These are phyloP conservation scores for Hoplias malabaricus DNA, from an alignment of 2,113 vertebrate genomes.

Conservation along the genomic window DNA sequence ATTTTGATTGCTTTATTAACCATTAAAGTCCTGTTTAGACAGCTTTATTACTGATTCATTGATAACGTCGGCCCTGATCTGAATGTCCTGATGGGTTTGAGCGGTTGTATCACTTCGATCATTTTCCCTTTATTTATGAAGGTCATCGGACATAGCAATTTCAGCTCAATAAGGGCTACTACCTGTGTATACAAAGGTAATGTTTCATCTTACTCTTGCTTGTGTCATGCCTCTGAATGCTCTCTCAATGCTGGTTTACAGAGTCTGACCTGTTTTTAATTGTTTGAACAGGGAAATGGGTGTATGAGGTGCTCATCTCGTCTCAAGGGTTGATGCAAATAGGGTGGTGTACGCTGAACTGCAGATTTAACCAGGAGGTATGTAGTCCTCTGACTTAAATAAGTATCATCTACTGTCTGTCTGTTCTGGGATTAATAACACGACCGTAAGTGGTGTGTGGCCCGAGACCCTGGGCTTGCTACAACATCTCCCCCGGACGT, in stretches of 20 bases:
- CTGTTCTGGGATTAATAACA: no score
- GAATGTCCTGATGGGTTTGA: neutral
- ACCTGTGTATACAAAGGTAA: constrained; percentile 96
- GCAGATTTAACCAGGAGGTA: constrained; percentile 99
- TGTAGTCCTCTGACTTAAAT: no score
- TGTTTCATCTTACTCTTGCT: neutral
- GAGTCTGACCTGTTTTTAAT: neutral
- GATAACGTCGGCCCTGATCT: neutral
- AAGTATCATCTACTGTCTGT: no score
- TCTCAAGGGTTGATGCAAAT: constrained; percentile 99
- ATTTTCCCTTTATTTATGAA: constrained; percentile 58
- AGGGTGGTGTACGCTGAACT: constrained; percentile 95
- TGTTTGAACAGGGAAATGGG: constrained; percentile 87
- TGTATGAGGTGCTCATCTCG: constrained; percentile 97
- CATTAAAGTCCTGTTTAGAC: no score
- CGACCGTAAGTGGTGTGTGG: no score
- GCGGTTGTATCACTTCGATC: neutral
- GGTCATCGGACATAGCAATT: constrained; percentile 99
- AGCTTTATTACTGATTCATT: no score
- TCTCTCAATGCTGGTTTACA: neutral
- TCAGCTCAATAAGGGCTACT: constrained; percentile 95
- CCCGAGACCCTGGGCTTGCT: no score
- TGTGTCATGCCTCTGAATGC: no score
- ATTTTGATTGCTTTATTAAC: no score
- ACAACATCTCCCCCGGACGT: no score